phyloP scores from a whole-genome alignment of 2,797 vertebrate species.

The Alosa sapidissima region DNA sequence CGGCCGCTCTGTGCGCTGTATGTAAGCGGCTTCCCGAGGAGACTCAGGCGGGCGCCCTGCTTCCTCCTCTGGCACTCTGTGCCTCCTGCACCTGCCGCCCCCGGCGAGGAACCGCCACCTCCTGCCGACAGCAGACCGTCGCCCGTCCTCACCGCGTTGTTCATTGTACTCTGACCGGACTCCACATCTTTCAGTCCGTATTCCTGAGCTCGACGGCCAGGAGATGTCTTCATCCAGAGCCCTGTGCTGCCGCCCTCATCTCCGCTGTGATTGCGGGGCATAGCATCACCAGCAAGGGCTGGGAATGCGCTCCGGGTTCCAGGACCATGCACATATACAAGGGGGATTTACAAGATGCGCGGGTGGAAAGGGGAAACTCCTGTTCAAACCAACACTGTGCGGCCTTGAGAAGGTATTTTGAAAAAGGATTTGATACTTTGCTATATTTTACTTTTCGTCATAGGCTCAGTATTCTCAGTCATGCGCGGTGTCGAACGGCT shows the following conservation, averaged over 20 bases:
- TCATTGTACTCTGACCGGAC: slow-evolving; percentile 83
- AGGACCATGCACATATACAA: slow-evolving; percentile 64
- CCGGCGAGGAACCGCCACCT: slow-evolving; percentile 40
- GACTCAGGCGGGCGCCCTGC: slow-evolving; percentile 92
- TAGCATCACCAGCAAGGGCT: slow-evolving; percentile 84
- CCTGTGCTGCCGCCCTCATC: slow-evolving; percentile 83
- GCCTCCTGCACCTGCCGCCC: slow-evolving; percentile 68
- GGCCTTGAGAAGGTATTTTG: background rate
- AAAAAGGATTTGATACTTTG: background rate
- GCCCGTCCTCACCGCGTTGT: slow-evolving; percentile 68
- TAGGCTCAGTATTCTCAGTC: background rate
- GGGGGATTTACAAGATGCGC: background rate
- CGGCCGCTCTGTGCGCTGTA: slow-evolving; percentile 91
- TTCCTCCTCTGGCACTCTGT: slow-evolving; percentile 81
- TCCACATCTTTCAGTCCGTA: slow-evolving; percentile 91
- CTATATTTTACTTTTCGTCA: background rate
- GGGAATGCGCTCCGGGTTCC: slow-evolving; percentile 62
- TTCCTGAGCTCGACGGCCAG: slow-evolving; percentile 71
- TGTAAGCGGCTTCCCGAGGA: slow-evolving; percentile 91
- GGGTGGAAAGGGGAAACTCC: background rate
- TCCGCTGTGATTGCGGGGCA: slow-evolving; percentile 89
- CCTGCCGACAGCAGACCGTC: slow-evolving; percentile 73
- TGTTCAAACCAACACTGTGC: background rate
- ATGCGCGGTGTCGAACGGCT: background rate
- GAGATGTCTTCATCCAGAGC: slow-evolving; percentile 84